These are phyloP conservation scores for Oncorhynchus gorbuscha DNA, from an alignment of 2,113 vertebrate species.

Conservation along the genomic window DNA sequence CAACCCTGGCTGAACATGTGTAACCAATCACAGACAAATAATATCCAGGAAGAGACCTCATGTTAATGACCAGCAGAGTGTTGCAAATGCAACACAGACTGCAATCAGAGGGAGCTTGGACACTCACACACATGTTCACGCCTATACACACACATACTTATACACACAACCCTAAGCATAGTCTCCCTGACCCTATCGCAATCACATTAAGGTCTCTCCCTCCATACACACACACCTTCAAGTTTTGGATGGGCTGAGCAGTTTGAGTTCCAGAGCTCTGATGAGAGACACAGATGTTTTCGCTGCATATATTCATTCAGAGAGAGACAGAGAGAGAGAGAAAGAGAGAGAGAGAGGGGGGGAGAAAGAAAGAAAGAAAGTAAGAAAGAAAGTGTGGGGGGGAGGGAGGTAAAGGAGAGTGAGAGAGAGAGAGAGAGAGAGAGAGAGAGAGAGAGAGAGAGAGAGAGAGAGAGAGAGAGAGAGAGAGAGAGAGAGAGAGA, in stretches of 20 bases:
- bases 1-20: neutral
- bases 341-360: too few relatives aligned
- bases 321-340: neutral
- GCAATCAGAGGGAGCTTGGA: neutral
- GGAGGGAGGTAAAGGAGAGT: neutral
- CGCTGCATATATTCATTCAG: neutral
- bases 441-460: too few relatives aligned
- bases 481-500: too few relatives aligned
- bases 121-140: neutral
- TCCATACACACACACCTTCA: neutral
- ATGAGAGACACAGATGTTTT: constrained; percentile 8
- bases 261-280: constrained; percentile 2
- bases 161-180: neutral
- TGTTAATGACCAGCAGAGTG: neutral
- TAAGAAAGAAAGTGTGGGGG: too few relatives aligned
- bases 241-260: neutral
- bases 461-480: too few relatives aligned
- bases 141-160: neutral
- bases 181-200: neutral
- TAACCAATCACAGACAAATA: neutral
- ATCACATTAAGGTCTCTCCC: neutral
- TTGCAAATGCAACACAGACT: too few relatives aligned
- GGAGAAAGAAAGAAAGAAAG: too few relatives aligned
- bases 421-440: neutral
- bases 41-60: neutral